Evolutionary conservation across 2,113 vertebrate species (phyloP), one percentile per base, ranked within the genome.

Genomic region (Paracanthobrama guichenoti): DNA sequence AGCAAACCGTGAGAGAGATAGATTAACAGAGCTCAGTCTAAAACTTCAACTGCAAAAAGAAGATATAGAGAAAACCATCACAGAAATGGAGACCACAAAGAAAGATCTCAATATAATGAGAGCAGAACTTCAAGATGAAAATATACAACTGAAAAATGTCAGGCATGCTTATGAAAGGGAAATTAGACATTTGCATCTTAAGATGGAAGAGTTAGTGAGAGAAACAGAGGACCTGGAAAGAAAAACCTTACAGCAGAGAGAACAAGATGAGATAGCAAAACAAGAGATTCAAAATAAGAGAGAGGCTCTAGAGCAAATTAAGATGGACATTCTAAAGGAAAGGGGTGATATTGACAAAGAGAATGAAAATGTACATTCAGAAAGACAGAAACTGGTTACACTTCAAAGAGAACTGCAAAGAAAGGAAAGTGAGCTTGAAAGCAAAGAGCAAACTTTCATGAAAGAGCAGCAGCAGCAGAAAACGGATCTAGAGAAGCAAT

Each of bases 281-380:
- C 75, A 42, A 26, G 76, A 62, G 22, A 46, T 62, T 46, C 22
- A 79, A 79, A 79, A 62, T 46, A n/a, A 79, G 8, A 79, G 2
- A 62, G n/a, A 62, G 39, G n/a, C 31, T 79, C 57, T 62, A 79
- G 76, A 79, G 14, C 55, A 44, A 16, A 79, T 74, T n/a, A 31
- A 18, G 39, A 62, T 87, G 18, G 90, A 93, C 64, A 6, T 89
- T 12, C 26, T 90, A 31, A 88, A 83, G 16, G 79, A 84, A 26
- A 67, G 6, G 26, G 12, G 3, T 62, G 14, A 79, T 18, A 9
- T 28, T 79, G 76, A 24, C 13, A 62, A 62, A 62, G 57, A 79
- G 39, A 79, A 44, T 57, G 57, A 79, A 44, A 42, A 6, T n/a
- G 1, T 62, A 26, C 13, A 26, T 44, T 79, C 57, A 62, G 82